A percentile compares a stretch with the other conserved stretches of the same genome.
Evolutionary conservation across 2,797 vertebrate genomes (phyloP).

Genomic region (Taeniopygia guttata): DNA sequence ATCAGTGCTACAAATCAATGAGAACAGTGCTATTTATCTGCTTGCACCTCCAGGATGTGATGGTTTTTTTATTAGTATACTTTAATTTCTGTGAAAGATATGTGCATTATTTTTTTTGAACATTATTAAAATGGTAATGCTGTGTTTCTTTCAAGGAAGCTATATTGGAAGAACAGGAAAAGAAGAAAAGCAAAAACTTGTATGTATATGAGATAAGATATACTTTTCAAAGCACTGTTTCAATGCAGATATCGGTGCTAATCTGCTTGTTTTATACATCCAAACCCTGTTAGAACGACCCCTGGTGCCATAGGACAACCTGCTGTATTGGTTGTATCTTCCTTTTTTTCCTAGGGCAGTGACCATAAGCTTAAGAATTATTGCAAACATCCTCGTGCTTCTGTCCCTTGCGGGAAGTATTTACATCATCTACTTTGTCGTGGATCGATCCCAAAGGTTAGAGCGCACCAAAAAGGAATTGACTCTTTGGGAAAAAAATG

Average conservation of each 20-base stretch:
- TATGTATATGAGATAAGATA: slow-evolving; percentile 75
- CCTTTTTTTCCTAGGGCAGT: slow-evolving; percentile 79
- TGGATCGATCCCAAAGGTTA: slow-evolving; percentile 94
- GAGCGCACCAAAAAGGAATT: slow-evolving; percentile 89
- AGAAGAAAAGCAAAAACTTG: slow-evolving; percentile 94
- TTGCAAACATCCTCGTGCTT: slow-evolving; percentile 94
- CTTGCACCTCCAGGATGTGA: background rate
- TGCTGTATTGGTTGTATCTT: background rate
- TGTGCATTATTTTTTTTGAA: background rate
- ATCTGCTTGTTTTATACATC: background rate
- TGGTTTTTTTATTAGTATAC: background rate
- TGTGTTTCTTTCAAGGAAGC: slow-evolving; percentile 85
- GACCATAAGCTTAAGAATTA: slow-evolving; percentile 88
- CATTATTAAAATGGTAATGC: background rate
- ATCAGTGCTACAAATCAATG: background rate
- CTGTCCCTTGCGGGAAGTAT: slow-evolving; percentile 95
- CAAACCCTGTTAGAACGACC: background rate
- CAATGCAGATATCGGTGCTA: background rate
- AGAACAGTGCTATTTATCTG: background rate
- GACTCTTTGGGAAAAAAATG: slow-evolving; percentile 97
- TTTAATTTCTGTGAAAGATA: background rate
- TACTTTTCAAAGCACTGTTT: background rate
- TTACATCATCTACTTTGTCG: slow-evolving; percentile 98
- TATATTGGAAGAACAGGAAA: slow-evolving; percentile 95
- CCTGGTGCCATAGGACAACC: background rate